These are phyloP conservation scores for Huso huso DNA, from an alignment of 2,797 vertebrate species.

Conservation along the genomic window DNA sequence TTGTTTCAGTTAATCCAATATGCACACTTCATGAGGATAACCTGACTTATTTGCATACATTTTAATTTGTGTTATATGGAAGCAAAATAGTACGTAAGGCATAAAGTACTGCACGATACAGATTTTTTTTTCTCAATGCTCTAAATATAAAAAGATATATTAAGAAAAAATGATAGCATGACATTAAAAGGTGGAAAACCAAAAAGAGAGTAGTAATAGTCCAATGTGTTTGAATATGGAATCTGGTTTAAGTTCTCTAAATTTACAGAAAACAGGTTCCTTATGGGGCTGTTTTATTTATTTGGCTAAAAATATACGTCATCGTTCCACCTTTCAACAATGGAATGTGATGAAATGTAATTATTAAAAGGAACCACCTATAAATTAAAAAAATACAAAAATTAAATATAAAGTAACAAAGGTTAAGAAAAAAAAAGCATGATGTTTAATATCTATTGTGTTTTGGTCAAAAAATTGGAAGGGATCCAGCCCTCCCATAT, in stretches of 20 bases:
- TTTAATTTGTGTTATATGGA: conserved; percentile 46
- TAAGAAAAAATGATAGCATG: conserved; percentile 19
- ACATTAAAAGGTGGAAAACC: conserved; percentile 30
- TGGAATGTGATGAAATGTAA: conserved; percentile 40
- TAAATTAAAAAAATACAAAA: conserved; percentile 51
- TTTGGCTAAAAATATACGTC: conserved; percentile 26
- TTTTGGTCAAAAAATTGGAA: conserved; percentile 94
- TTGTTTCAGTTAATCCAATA: conserved; percentile 9
- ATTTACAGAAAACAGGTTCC: conserved; percentile 29
- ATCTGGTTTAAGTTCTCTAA: conserved; percentile 16
- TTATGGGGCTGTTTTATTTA: conserved; percentile 37
- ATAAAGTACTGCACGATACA: conserved; percentile 26
- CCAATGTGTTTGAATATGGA: conserved; percentile 3
- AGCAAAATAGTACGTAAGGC: conserved; percentile 53
- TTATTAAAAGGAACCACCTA: conserved; percentile 43
- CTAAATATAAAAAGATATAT: conserved; percentile 31
- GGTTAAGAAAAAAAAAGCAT: neutral
- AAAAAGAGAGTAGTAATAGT: conserved; percentile 9
- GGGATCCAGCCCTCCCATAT: conserved; percentile 94
- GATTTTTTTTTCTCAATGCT: conserved; percentile 35
- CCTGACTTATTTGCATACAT: conserved; percentile 37
- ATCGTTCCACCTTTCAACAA: conserved; percentile 35
- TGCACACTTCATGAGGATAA: conserved; percentile 9
- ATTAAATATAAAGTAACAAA: conserved; percentile 39
- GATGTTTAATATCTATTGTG: conserved; percentile 61